Evolutionary conservation across 2,888 invertebrate species (phyloP), one percentile per base, ranked within the genome.

Genomic region (Aphidoletes aphidimyza): DNA sequence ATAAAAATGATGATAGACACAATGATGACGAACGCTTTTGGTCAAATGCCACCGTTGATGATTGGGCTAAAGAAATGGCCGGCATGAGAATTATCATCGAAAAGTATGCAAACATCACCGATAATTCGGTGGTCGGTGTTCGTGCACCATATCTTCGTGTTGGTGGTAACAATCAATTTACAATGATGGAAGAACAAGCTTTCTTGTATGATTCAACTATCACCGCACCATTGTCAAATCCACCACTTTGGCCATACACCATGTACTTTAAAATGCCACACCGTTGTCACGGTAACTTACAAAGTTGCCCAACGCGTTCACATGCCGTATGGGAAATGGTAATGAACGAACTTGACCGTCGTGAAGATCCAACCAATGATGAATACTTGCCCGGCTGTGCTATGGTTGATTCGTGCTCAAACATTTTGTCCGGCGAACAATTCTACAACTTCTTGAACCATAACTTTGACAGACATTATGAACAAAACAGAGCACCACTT

Each of bases 231-330:
- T 91, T 97, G 49, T 95, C 95, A 87, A 96, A 97, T 89, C 96
- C 96, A 30, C 97, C 97, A 84, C 93, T 97, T 87, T 98, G 98
- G 98, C 98, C 98, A 2, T 98, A 98, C 92, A 98, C 98, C 85
- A 95, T 98, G 94, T 98, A 98, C 92, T 98, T 97, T 93, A 94
- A 96, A 88, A 97, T 98, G 96, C 97, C 97, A 0, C 97, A 97
- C 90, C 93, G 95, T 86, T 98, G 98, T 88, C 97, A 97, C 89
- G 97, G 97, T 86, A 97, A 97, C 90, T 91, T 96, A 85, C 97
- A 97, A 89, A 96, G 94, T 89, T 97, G 97, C 89, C 97, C 97
- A 17, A 97, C 96, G 1, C 94, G 97, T 89, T 96, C 96, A 86
- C 97, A 97, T 90, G 97, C 97, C 83, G 97, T 97, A 49, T 97